phyloP scores from a whole-genome alignment of 2,797 vertebrate genomes.

The Mastacembelus armatus region DNA sequence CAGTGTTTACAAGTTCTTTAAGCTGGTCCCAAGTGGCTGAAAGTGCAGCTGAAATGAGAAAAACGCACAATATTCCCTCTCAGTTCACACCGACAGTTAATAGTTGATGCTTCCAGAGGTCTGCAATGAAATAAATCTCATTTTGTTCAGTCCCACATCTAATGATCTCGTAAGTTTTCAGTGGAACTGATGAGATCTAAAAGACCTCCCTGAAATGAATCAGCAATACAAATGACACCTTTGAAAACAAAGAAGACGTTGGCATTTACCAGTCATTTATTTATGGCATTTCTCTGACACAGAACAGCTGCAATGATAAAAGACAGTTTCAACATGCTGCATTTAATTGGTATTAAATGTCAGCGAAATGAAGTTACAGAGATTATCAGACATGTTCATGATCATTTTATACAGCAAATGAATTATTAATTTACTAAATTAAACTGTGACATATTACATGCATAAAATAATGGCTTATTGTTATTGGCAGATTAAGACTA shows the following conservation, averaged over 20 bases:
- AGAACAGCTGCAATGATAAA: slow-evolving; percentile 40
- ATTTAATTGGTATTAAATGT: slow-evolving; percentile 37
- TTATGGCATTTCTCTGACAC: slow-evolving; percentile 58
- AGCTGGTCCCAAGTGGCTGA: too few relatives aligned
- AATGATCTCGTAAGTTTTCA: background rate
- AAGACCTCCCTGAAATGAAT: background rate
- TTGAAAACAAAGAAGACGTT: background rate
- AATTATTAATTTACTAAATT: slow-evolving; percentile 30
- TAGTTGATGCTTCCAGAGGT: background rate
- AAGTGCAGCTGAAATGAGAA: too few relatives aligned
- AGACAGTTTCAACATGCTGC: slow-evolving; percentile 20
- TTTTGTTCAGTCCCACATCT: slow-evolving; percentile 3
- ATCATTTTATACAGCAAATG: slow-evolving; percentile 49
- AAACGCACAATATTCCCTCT: rapidly evolving
- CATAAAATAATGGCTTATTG: slow-evolving; percentile 27
- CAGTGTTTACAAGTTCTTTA: too few relatives aligned
- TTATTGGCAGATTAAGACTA: slow-evolving; percentile 37
- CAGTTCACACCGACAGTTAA: background rate
- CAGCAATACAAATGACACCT: background rate
- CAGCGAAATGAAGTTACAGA: slow-evolving; percentile 28
- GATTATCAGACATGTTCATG: slow-evolving; percentile 28
- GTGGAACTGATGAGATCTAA: background rate
- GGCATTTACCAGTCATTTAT: slow-evolving; percentile 43
- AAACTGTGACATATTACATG: slow-evolving; percentile 19
- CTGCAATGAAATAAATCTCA: background rate